These are phyloP conservation scores for Belgica antarctica DNA, from an alignment of 2,888 invertebrate species.

Conservation along the genomic window DNA sequence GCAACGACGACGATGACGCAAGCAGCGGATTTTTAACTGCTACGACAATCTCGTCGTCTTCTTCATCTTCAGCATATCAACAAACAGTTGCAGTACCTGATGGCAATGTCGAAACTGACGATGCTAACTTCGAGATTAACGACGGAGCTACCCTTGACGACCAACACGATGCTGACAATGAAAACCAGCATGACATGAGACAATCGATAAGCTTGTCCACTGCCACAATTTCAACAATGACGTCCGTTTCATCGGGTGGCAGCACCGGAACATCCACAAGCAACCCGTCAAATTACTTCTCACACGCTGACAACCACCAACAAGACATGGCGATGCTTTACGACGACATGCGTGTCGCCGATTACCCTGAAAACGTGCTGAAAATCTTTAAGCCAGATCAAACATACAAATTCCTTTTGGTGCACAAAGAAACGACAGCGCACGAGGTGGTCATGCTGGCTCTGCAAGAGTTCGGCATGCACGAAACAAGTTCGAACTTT, in stretches of 20 bases:
- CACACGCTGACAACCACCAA: conserved; percentile 47
- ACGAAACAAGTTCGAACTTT: conserved; percentile 91
- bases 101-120: not conserved
- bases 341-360: conserved; percentile 74
- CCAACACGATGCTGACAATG: not conserved
- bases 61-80: conserved; percentile 20
- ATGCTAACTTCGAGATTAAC: conserved; percentile 13
- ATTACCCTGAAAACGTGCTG: conserved; percentile 94
- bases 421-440: conserved; percentile 89
- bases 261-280: conserved; percentile 14
- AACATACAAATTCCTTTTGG: conserved; percentile 93
- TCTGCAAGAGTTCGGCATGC: conserved; percentile 91
- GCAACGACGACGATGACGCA: conserved; percentile 34
- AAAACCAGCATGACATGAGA: conserved; percentile 2
- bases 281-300: conserved; percentile 29
- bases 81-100: not conserved
- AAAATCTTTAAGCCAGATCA: conserved; percentile 96
- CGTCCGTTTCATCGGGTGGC: conserved; percentile 23
- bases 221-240: conserved; percentile 40
- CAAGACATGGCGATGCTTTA: conserved; percentile 60
- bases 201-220: conserved; percentile 42
- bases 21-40: conserved; percentile 40
- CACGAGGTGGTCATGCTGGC: conserved; percentile 96
- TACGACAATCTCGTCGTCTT: conserved; percentile 12
- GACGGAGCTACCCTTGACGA: not conserved